These are phyloP conservation scores for Gonioctena quinquepunctata DNA, from an alignment of 1,140 invertebrate genomes.

Conservation along the genomic window DNA sequence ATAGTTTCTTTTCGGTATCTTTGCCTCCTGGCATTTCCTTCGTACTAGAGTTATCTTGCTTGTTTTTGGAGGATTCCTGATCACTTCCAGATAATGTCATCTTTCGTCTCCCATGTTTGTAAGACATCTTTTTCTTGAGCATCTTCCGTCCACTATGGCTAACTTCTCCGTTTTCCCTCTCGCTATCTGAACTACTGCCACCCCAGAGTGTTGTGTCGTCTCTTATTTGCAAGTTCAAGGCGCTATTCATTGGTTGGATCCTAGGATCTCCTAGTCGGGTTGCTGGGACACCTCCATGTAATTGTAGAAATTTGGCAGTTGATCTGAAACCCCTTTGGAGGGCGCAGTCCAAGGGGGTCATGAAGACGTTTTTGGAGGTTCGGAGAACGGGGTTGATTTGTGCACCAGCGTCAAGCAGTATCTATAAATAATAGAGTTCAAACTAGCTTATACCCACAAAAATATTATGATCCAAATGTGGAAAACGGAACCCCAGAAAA, in stretches of 20 bases:
- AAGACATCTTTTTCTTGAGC: constrained; percentile 33
- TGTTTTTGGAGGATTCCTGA: constrained; percentile 18
- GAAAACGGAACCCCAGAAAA: too few relatives aligned
- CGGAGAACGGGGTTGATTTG: constrained; percentile 82
- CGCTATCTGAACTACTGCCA: constrained; percentile 44
- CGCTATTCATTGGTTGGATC: constrained; percentile 20
- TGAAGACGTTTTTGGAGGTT: constrained; percentile 77
- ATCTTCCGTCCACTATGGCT: constrained; percentile 28
- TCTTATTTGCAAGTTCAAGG: constrained; percentile 42
- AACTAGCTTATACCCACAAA: too few relatives aligned
- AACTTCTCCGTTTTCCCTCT: constrained; percentile 34
- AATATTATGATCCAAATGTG: too few relatives aligned
- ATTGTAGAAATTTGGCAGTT: constrained; percentile 90
- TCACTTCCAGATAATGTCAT: constrained; percentile 33
- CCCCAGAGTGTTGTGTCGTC: constrained; percentile 48
- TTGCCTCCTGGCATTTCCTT: constrained; percentile 22
- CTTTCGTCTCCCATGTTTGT: constrained; percentile 41
- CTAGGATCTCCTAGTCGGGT: constrained; percentile 60
- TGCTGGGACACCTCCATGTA: constrained; percentile 84
- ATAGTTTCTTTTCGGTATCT: constrained; percentile 13
- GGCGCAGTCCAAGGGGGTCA: constrained; percentile 91
- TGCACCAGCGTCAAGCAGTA: constrained; percentile 79
- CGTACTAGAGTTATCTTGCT: constrained; percentile 10
- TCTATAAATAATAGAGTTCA: too few relatives aligned
- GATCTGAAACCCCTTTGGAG: constrained; percentile 82